Evolutionary conservation across 2,797 vertebrate species (phyloP), one percentile per base, ranked within the genome.

Genomic region (Delichon dasypus): DNA sequence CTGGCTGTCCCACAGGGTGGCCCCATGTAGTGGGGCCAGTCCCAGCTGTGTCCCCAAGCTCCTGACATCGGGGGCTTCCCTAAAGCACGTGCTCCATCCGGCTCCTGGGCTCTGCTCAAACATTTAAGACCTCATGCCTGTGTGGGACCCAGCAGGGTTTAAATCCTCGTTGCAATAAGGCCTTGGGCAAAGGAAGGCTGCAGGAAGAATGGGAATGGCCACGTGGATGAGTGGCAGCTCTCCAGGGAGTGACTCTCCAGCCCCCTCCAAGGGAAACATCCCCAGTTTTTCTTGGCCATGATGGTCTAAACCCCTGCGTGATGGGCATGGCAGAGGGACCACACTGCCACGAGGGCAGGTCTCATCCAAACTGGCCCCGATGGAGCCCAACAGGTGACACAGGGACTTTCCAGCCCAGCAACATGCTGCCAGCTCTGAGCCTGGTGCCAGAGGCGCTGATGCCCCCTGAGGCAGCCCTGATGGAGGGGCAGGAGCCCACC

Each of bases 31-130:
- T 15, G 22, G 38, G 25, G 20, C 14, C 44, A 45, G 61, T 32
- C 40, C 30, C 50, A 75, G 45, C 7, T 2, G 5, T 12, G 40
- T 47, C 48, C 36, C 44, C 10, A 7, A 90, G 74, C 25, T 67
- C 34, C 45, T 0, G 0, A 26, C 36, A 23, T 3, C 0, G 0
- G 0, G 2, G 34, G 57, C n/a, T 66, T 13, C 34, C 74, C 29
- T 21, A 22, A 74, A 58, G 27, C 57, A 27, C 0, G 0, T 21
- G n/a, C 36, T 74, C 66, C 70, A 22, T 36, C 51, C 53, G 40
- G 50, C 50, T 71, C 81, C 48, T 26, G 64, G 51, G 55, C 47
- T 76, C 60, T 42, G 13, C 15, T 32, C 4, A 0, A 76, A 29
- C 60, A 27, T 16, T 70, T 61, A 0, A 0, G 0, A 34, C 21